Evolutionary conservation across 2,113 vertebrate genomes (phyloP), one percentile per base, ranked within the genome.

Genomic region (Okapia johnstoni): DNA sequence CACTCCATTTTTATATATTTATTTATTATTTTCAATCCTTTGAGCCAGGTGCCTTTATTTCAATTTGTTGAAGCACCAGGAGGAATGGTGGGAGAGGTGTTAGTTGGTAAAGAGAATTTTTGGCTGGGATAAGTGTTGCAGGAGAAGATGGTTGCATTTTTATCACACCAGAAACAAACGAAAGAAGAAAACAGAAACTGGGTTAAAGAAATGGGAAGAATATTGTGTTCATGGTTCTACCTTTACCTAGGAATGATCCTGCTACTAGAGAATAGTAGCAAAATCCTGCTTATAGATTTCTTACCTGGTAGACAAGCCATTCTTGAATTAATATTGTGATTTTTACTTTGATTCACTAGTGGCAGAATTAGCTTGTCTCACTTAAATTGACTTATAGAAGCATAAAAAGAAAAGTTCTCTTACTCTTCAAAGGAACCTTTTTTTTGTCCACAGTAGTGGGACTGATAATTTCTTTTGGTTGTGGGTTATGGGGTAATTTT

Each of bases 351-450:
- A 10, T 85, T 96, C 66, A 89, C 21, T 83, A 21, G 3, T 79
- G 25, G 14, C 58, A 85, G 73, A 66, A 96, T 88, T 87, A 84
- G 43, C 43, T 97, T 96, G 73, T 30, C 25, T 90, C 50, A 60
- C 92, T 90, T 86, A 93, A 95, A 76, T 43, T 92, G 52, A 87
- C 88, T 89, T 94, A 90, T 0, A 66, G n/a, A 92, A 92, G 25
- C 79, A 76, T 40, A 57, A 26, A 48, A 81, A 46, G 88, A 36
- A 52, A 88, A 48, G 58, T 94, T 93, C 5, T 77, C 43, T 83
- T 85, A 50, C 15, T 88, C 19, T 92, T 95, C 88, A n/a, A 89
- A 76, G 60, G 92, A n/a, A 77, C 7, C 28, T 85, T 85, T 73
- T 30, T 93, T 61, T 40, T 19, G 7, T 28, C 16, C 43, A 58